Base-by-base conservation (phyloP, 2,113 vertebrate species). In the Sialia sialis region DNA sequence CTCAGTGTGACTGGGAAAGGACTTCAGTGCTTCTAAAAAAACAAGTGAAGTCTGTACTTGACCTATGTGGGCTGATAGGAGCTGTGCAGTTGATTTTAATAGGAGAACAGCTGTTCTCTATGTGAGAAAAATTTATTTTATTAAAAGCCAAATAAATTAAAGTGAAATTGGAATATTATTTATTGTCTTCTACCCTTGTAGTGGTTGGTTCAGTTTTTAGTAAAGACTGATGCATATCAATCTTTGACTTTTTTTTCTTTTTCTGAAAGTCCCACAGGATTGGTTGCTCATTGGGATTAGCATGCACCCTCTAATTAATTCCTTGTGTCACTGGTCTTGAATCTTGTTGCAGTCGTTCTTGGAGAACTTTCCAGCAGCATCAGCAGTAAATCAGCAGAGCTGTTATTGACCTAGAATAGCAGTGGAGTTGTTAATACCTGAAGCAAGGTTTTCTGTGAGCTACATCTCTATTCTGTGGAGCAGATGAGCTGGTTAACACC, bases 401-500 rank as follows among this genome's bases (percentile, higher is more conserved):
- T 93, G 44, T 82, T 96, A 84, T 27, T 96, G 94, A 94, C 78
- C 74, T 83, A 56, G 87, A 89, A 86, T 44, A 83, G 79, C 87
- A 88, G 21, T 79, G 75, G 39, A 48, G 66, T 48, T 86, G 34
- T 89, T 92, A 90, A 92, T 90, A 82, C 76, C 70, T 54, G 84
- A 89, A 91, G 74, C 56, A 94, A 90, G 78, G n/a, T 88, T 95
- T 87, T 84, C 84, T 91, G 52, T 79, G 75, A 90, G 55, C 58
- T 36, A 3, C 5, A 1, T 16, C 4, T 25, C 43, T 86, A 2
- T 81, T 93, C 70, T 59, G 59, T 85, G 87, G 55, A 89, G 51
- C 73, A 86, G 68, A 95, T 84, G 93, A 94, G 78, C 82, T 94
- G 73, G 89, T 92, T 97, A 93, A 93, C 85, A 91, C 89, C 75